A percentile compares a stretch with the other conserved stretches of the same genome.
Conservation (phyloP, 2,797 vertebrate species). For the Podarcis siculus region DNA sequence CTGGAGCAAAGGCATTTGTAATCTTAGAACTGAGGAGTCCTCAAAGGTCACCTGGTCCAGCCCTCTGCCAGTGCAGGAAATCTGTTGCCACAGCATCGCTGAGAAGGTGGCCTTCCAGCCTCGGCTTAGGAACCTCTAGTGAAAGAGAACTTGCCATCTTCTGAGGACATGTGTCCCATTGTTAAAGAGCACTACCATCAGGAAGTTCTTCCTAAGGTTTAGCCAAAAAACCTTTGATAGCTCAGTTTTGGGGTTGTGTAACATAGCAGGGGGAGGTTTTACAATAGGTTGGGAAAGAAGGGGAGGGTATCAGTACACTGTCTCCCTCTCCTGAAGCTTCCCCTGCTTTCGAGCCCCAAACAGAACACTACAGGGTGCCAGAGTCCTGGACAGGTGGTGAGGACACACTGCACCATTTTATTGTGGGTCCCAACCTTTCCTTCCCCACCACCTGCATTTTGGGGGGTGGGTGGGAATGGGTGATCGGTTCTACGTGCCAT, state of each 20-base stretch:
- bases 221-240: background rate
- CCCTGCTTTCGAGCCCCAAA: background rate
- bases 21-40: background rate
- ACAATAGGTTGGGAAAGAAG: background rate
- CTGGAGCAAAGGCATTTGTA: no score
- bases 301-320: background rate
- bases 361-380: background rate
- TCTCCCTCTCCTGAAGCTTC: background rate
- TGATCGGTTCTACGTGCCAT: background rate
- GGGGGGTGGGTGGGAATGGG: background rate
- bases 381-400: background rate
- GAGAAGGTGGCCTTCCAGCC: background rate
- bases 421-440: no score
- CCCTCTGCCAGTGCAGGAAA: background rate
- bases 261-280: background rate
- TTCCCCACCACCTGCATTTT: background rate
- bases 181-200: background rate
- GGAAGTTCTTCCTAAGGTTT: background rate
- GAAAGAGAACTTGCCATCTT: background rate
- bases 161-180: background rate
- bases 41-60: background rate
- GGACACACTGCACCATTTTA: background rate
- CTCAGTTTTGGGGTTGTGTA: background rate
- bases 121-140: background rate
- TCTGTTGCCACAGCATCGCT: background rate